Evolutionary conservation across 2,797 vertebrate species (phyloP), one percentile per base, ranked within the genome.

Genomic region (Pangasius sanitwongsei): DNA sequence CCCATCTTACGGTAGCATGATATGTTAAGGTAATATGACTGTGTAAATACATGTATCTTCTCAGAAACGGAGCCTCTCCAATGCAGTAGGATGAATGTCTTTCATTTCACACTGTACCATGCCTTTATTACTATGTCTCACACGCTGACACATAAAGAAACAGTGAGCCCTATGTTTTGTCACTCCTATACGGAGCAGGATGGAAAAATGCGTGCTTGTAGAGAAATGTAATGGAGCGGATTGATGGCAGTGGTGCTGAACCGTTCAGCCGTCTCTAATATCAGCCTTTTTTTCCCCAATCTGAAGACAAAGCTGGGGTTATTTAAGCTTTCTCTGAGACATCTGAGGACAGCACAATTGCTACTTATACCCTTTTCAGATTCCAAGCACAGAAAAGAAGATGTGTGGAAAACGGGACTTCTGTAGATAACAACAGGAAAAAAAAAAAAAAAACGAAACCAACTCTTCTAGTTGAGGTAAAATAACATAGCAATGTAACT

Each of bases 171-270:
- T 84, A 53, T 72, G 69, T 28, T 74, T 86, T 89, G 86, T 89
- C 90, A 87, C 85, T 88, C 77, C 80, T 83, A 63, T 81, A 87
- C n/a, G 53, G 55, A 86, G 85, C 81, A 82, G 87, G 83, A 89
- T 89, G 82, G 61, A 87, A 41, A 86, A 90, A 77, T 50, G 86
- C 82, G 74, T 25, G 77, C 84, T 87, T 74, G 81, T 61, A 89
- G 75, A 74, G 41, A 61, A 89, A 91, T 77, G 78, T 75, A 89
- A 91, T 89, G 57, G 89, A 90, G 92, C 81, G 91, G 67, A 86
- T 91, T 92, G 92, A 92, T 89, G 74, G 87, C 70, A 63, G 85
- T 89, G 87, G 89, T 88, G 90, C 34, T 78, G 86, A 90, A 86
- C 83, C 87, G 78, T 84, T 69, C 90, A 89, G 82, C 82, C 84